Evolutionary conservation across 2,888 invertebrate genomes (phyloP).

Genomic region (Autographa pulchrina): DNA sequence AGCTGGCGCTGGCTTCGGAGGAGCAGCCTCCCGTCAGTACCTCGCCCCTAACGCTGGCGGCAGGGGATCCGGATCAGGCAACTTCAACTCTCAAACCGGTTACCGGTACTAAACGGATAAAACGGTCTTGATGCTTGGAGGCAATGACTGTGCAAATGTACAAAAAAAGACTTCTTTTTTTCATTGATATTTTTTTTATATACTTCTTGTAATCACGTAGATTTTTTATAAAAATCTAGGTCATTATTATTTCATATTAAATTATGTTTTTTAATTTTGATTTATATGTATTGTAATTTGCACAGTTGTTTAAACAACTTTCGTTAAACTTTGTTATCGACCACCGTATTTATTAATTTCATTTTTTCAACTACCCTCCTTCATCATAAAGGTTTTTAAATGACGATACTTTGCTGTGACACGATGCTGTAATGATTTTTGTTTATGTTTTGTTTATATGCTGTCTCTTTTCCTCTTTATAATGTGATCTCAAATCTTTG

Average conservation of each 20-base stretch:
- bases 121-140: constrained; percentile 58
- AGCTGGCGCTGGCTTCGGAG: constrained; percentile 64
- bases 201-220: constrained; percentile 30
- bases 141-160: constrained; percentile 56
- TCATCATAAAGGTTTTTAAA: constrained; percentile 58
- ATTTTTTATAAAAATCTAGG: constrained; percentile 51
- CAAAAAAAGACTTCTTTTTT: constrained; percentile 16
- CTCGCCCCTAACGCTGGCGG: constrained; percentile 81
- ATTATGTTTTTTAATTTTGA: constrained; percentile 27
- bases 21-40: constrained; percentile 82
- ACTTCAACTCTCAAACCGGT: constrained; percentile 84
- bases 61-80: constrained; percentile 80
- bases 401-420: constrained; percentile 66
- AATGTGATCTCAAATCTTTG: constrained; percentile 71
- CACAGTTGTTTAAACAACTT: constrained; percentile 41
- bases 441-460: constrained; percentile 56
- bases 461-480: constrained; percentile 55
- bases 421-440: constrained; percentile 65
- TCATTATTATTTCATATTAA: constrained; percentile 9
- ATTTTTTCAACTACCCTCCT: constrained; percentile 54
- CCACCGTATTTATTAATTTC: constrained; percentile 54
- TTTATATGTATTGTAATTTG: constrained; percentile 41
- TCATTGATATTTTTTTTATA: not conserved
- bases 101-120: constrained; percentile 78
- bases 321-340: constrained; percentile 40